Base-by-base conservation (phyloP, 2,113 vertebrate genomes). In the Seriola quinqueradiata region DNA sequence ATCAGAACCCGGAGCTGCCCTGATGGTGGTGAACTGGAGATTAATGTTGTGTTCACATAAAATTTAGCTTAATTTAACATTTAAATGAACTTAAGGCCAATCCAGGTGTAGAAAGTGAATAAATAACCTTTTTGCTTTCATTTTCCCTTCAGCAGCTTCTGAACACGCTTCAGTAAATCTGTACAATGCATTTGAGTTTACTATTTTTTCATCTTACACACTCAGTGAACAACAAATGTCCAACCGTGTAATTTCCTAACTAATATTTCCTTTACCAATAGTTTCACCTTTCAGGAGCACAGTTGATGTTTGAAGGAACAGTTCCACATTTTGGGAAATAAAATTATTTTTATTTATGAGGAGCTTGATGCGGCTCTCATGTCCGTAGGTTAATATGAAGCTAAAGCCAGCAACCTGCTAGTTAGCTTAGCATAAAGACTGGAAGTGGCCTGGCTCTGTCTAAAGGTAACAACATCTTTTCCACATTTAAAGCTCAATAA, bases 1-100 rank as follows among this genome's bases (percentile, higher is more conserved):
- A 67, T 3, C 67, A 14, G 58, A 66, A 81, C 52, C 40, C 46
- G 40, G n/a, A 82, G 78, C 67, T 64, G 63, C n/a, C 28, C 74
- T 64, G 67, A 44, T 48, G 38, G 77, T 59, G 63, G 16, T 54
- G 44, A 70, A 28, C 38, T 32, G 6, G 0, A 52, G 36, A 81
- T 73, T 52, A 54, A 74, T 68, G n/a, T 79, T 70, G 28, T 59
- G 42, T 42, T 54, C 48, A 21, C 32, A n/a, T 8, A 50, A 23
- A 79, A 38, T 38, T 79, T 5, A 17, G 6, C n/a, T 70, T 79
- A 59, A 44, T 78, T 67, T 48, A 34, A 65, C 38, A 66, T 77
- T 68, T 60, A 69, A 71, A 81, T 36, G n/a, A 69, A n/a, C 71
- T 38, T 21, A 40, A 66, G 38, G 78, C 13, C n/a, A 1, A 68